These are phyloP conservation scores for Pogoniulus pusillus DNA, from an alignment of 2,797 vertebrate species.

Conservation along the genomic window DNA sequence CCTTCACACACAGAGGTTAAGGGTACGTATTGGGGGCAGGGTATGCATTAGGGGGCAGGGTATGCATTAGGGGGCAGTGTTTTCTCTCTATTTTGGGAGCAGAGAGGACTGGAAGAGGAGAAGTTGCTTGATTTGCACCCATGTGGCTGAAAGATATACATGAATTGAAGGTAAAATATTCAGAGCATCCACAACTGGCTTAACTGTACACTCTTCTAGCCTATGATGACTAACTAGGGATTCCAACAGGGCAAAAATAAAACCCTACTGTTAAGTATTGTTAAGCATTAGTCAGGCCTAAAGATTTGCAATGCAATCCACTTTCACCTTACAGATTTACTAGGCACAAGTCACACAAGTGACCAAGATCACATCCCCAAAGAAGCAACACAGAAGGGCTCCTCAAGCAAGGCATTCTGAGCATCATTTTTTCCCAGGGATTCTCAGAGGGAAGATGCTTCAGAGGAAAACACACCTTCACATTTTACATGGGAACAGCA, in stretches of 20 bases:
- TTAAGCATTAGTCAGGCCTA: neutral
- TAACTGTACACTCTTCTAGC: neutral
- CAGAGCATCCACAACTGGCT: neutral
- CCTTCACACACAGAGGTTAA: neutral
- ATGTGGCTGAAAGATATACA: neutral
- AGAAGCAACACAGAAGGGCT: neutral
- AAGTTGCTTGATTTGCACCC: neutral
- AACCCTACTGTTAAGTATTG: slow-evolving; percentile 3
- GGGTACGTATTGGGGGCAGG: too few relatives aligned
- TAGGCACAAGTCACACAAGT: neutral
- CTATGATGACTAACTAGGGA: neutral
- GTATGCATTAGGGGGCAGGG: rapidly evolving
- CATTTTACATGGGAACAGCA: neutral
- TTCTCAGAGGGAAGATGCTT: neutral
- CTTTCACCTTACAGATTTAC: neutral
- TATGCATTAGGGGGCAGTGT: rapidly evolving
- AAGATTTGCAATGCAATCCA: neutral
- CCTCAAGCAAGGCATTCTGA: neutral
- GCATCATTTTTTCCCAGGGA: neutral
- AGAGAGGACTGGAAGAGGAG: neutral
- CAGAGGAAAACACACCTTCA: neutral
- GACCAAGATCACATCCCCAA: neutral
- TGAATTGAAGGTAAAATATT: neutral
- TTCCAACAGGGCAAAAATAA: slow-evolving; percentile 9
- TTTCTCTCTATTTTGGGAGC: neutral